These are phyloP conservation scores for Microctonus hyperodae DNA, from an alignment of 2,888 invertebrate species.

Conservation along the genomic window DNA sequence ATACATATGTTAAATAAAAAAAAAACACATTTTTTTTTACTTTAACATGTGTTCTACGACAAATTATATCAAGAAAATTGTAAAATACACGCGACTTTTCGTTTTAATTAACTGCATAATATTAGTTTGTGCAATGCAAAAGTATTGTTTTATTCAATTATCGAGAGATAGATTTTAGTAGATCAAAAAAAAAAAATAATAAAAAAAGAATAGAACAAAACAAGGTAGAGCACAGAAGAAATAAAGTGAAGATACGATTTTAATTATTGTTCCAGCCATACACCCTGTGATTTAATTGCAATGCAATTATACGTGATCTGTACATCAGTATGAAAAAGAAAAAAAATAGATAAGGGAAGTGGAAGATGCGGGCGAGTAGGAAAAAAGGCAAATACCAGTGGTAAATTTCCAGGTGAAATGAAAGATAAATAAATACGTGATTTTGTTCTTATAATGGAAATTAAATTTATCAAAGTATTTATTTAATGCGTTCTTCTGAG, in stretches of 20 bases:
- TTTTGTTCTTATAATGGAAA: neutral
- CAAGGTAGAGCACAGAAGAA: neutral
- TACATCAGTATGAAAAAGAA: neutral
- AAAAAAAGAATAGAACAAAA: no score
- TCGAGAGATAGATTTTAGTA: neutral
- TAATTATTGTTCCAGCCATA: conserved; percentile 43
- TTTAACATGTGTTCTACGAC: neutral
- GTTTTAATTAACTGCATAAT: conserved; percentile 51
- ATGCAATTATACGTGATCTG: conserved; percentile 40
- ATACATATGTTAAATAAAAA: no score
- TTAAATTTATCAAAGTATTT: neutral
- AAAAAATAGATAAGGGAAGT: neutral
- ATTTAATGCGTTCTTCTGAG: neutral
- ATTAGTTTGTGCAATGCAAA: conserved; percentile 53
- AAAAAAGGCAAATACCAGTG: neutral
- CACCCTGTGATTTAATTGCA: conserved; percentile 56
- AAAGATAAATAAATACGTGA: neutral
- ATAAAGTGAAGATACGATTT: neutral
- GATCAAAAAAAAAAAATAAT: neutral
- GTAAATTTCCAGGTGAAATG: neutral
- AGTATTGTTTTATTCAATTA: neutral
- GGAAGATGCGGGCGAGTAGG: neutral
- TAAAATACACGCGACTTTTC: conserved; percentile 50
- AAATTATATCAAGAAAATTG: neutral
- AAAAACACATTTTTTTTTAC: neutral